phyloP scores from a whole-genome alignment of 2,888 invertebrate genomes.

The Nipponacmea schrenckii region DNA sequence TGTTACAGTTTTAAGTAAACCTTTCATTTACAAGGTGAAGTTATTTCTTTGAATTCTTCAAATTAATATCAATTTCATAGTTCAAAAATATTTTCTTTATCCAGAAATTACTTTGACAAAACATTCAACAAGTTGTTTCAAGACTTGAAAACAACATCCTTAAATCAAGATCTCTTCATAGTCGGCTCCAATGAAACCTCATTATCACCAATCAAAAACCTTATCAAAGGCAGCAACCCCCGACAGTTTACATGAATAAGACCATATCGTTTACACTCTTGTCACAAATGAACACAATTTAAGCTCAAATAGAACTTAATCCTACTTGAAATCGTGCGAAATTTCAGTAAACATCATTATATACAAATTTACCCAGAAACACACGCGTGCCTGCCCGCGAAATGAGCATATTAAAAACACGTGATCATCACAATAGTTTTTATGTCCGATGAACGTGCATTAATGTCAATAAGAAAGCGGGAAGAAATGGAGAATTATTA shows the following conservation, averaged over 20 bases:
- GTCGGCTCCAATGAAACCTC: not conserved
- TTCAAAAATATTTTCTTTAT: too few species aligned
- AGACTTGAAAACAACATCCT: not conserved
- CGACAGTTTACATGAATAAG: not conserved
- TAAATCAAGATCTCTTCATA: slow-evolving; percentile 5
- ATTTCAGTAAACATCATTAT: slow-evolving; percentile 9
- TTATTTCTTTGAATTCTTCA: too few species aligned
- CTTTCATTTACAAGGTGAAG: too few species aligned
- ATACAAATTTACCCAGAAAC: slow-evolving; percentile 9
- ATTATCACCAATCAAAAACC: not conserved
- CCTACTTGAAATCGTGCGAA: slow-evolving; percentile 9
- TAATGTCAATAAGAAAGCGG: slow-evolving; percentile 2
- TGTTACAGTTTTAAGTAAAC: too few species aligned
- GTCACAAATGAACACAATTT: slow-evolving; percentile 4
- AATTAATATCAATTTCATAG: too few species aligned
- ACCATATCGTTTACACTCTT: slow-evolving; percentile 7
- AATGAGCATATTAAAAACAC: slow-evolving; percentile 5
- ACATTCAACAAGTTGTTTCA: not conserved
- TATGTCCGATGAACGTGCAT: slow-evolving; percentile 6
- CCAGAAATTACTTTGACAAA: too few species aligned
- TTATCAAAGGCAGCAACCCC: slow-evolving; percentile 7
- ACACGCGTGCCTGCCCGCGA: slow-evolving; percentile 8
- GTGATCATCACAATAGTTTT: slow-evolving; percentile 4
- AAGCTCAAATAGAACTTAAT: slow-evolving; percentile 7
- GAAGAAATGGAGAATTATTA: slow-evolving; percentile 1